Evolutionary conservation across 2,888 invertebrate species (phyloP).

Genomic region (Nymphalis c-album): DNA sequence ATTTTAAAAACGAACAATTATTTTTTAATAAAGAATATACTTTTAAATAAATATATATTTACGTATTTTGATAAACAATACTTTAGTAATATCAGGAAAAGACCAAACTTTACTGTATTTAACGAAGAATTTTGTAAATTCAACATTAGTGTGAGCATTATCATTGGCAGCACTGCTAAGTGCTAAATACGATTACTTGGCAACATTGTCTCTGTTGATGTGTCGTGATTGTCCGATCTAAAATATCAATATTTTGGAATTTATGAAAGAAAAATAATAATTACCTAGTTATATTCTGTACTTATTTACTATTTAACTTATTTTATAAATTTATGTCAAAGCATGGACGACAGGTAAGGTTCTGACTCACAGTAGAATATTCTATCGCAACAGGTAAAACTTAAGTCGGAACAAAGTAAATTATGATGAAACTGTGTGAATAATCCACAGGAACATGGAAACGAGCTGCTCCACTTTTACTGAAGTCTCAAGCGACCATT

Average conservation of each 20-base stretch:
- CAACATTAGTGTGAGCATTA: conserved; percentile 25
- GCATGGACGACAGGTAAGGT: conserved; percentile 73
- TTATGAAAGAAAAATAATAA: conserved; percentile 73
- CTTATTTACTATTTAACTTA: conserved; percentile 59
- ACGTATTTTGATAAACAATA: too few species aligned
- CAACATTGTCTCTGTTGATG: conserved; percentile 76
- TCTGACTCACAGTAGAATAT: conserved; percentile 51
- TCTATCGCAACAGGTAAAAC: conserved; percentile 71
- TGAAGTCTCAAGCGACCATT: conserved; percentile 77
- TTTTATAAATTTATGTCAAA: conserved; percentile 61
- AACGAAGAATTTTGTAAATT: too few species aligned
- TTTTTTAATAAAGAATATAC: too few species aligned
- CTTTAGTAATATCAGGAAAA: too few species aligned
- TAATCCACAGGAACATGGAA: conserved; percentile 75
- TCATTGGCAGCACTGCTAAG: conserved; percentile 36
- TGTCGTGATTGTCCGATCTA: conserved; percentile 77
- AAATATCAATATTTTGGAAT: conserved; percentile 77
- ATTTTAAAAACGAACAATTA: too few species aligned
- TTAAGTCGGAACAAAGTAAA: conserved; percentile 68
- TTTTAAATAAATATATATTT: too few species aligned
- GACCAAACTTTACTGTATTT: too few species aligned
- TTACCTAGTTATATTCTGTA: conserved; percentile 56
- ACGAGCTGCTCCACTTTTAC: conserved; percentile 69
- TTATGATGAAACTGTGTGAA: conserved; percentile 60
- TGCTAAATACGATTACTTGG: conserved; percentile 41